Evolutionary conservation across 2,888 invertebrate genomes (phyloP), one percentile per base, ranked within the genome.

Genomic region (Catocala sponsa): DNA sequence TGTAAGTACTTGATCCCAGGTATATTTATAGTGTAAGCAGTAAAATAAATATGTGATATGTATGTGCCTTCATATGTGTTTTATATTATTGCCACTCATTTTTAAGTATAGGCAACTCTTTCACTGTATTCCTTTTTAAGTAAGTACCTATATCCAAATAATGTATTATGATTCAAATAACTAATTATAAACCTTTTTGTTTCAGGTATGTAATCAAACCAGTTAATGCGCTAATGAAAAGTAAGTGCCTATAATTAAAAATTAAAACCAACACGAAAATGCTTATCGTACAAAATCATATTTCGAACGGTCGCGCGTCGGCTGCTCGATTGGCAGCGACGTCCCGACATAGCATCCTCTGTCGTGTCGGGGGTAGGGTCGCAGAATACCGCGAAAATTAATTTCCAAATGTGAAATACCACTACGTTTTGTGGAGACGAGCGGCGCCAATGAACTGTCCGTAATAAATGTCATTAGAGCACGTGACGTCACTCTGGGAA

Each of bases 401-500:
- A 91, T 92, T 88, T 86, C 80, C 80, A 84, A 88, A 87, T 85
- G 73, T 77, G 83, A 85, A 87, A 84, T 75, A 77, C 75, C 81
- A 72, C 75, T 79, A 82, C 81, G 80, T 82, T 85, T 81, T 84
- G 82, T 76, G 73, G 84, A 86, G 87, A 85, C 81, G 82, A 77
- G 83, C 81, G 85, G 82, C 88, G 86, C 87, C 91, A 87, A 89
- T 91, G 89, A 88, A 89, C 89, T 88, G 88, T 86, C 87, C 81
- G 85, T 89, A 90, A 90, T 91, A 91, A 91, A 91, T 88, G 89
- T 89, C 89, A 91, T 92, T 88, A 91, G 88, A 86, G 85, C 83
- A 85, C 83, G 85, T 91, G 91, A 90, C 90, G 90, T 91, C 89
- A 91, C 83, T 83, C 78, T 73, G 83, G 81, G 77, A 89, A 87